These are phyloP conservation scores for Darevskia nairensis DNA, from an alignment of 2,797 vertebrate genomes.

Conservation along the genomic window DNA sequence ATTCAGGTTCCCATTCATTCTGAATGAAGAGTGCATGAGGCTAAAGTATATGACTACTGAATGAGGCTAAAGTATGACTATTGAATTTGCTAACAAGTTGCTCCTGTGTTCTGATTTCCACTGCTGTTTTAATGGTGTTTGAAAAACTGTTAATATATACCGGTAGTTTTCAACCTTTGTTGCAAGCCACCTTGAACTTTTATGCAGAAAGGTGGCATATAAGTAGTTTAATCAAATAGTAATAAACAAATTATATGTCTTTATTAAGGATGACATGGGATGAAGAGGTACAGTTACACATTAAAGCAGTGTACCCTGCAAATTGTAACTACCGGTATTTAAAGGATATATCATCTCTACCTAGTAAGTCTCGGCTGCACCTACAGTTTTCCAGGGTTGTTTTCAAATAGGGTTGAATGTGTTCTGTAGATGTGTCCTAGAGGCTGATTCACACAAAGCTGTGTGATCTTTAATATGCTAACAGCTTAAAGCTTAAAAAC, in stretches of 20 bases:
- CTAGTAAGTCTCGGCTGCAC: background rate
- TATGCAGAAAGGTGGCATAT: background rate
- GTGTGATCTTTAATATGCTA: background rate
- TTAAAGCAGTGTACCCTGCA: background rate
- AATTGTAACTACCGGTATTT: background rate
- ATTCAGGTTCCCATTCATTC: background rate
- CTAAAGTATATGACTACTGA: too few species aligned
- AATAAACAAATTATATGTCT: background rate
- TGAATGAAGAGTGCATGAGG: background rate
- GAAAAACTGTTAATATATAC: background rate
- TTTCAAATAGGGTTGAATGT: background rate
- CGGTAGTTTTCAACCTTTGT: background rate
- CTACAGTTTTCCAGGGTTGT: background rate
- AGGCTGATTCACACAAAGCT: background rate
- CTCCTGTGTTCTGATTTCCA: background rate
- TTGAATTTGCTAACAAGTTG: background rate
- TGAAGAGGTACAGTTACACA: background rate
- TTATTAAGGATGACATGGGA: background rate
- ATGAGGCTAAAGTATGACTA: background rate
- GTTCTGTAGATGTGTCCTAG: background rate
- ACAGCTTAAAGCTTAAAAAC: background rate
- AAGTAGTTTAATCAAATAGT: background rate
- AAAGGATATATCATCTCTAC: background rate
- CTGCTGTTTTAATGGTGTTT: background rate
- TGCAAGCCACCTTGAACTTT: background rate